Evolutionary conservation across 2,888 invertebrate genomes (phyloP).

Genomic region (Bellardia pandia): DNA sequence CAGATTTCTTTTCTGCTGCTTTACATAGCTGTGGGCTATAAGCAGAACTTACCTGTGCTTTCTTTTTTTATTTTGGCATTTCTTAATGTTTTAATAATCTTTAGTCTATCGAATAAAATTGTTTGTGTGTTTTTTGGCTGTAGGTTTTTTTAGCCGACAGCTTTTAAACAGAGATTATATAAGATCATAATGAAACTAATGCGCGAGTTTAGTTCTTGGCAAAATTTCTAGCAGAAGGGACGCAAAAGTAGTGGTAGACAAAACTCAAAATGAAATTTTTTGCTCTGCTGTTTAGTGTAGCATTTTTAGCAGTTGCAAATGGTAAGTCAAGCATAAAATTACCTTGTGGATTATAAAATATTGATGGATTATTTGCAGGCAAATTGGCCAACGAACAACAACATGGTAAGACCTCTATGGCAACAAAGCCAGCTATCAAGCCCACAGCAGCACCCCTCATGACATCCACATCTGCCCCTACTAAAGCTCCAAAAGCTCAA

Average conservation of each 20-base stretch:
- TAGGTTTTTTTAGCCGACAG: neutral
- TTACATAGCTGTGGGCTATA: conserved; percentile 27
- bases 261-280: conserved; percentile 54
- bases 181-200: conserved; percentile 52
- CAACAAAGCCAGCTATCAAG: conserved; percentile 21
- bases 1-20: neutral
- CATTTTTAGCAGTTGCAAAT: conserved; percentile 46
- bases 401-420: neutral
- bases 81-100: conserved; percentile 18
- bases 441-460: conserved; percentile 75
- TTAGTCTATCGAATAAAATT: conserved; percentile 9
- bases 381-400: conserved; percentile 18
- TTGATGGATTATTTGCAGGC: conserved; percentile 5
- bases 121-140: conserved; percentile 29
- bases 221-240: conserved; percentile 47
- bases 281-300: conserved; percentile 48
- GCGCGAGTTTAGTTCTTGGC: conserved; percentile 56
- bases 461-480: conserved; percentile 74
- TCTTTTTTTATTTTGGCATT: conserved; percentile 9
- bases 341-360: neutral
- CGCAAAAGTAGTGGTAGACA: neutral
- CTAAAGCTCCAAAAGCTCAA: neutral
- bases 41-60: neutral
- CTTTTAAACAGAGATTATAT: conserved; percentile 55
- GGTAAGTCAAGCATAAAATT: conserved; percentile 55